These are phyloP conservation scores for Pygoscelis antarcticus DNA, from an alignment of 2,113 vertebrate genomes.

Conservation along the genomic window DNA sequence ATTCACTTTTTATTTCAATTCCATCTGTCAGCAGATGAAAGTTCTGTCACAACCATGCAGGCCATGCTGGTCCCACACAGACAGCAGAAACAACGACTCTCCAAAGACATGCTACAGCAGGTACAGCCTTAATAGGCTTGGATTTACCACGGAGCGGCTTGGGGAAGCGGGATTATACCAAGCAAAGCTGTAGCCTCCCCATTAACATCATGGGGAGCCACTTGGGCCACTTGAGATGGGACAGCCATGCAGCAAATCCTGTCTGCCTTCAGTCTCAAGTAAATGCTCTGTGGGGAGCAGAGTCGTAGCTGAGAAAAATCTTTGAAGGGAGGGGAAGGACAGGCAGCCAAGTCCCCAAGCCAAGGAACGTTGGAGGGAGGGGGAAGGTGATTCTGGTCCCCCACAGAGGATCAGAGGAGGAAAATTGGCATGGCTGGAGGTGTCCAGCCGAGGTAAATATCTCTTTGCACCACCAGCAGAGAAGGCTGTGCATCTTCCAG, in stretches of 20 bases:
- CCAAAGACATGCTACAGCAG: background rate
- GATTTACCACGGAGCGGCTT: background rate
- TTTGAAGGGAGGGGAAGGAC: background rate
- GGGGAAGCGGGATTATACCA: background rate
- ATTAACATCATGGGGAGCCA: background rate
- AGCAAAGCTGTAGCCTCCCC: background rate
- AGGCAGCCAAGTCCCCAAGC: background rate
- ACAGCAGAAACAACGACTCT: background rate
- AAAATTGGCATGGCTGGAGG: background rate
- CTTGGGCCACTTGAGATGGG: background rate
- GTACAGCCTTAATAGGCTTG: background rate
- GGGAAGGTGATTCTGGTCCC: background rate
- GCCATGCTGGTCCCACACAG: background rate
- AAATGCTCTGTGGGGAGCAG: background rate
- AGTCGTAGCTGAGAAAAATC: background rate
- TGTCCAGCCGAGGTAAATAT: background rate
- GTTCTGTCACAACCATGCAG: background rate
- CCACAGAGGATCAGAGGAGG: background rate
- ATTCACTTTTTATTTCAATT: background rate
- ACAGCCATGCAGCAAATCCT: background rate
- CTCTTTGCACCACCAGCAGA: background rate
- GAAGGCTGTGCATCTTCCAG: background rate
- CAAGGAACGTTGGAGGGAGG: rapidly evolving
- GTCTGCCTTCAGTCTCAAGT: background rate
- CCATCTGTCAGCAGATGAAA: background rate